Conservation (phyloP, 2,888 invertebrate species). For the Ashinkailepas kermadecensis region DNA sequence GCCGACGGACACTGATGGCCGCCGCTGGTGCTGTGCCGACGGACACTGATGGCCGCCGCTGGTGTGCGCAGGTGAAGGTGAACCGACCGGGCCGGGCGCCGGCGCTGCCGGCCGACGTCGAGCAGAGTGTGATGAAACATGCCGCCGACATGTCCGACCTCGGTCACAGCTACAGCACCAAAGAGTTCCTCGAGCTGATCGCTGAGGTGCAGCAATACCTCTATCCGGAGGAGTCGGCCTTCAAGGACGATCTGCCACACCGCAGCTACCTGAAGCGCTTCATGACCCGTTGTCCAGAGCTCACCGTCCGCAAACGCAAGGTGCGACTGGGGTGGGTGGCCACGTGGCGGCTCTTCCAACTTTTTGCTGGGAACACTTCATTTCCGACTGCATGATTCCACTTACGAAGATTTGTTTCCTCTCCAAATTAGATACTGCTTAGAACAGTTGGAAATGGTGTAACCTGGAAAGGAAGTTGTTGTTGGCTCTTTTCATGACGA, state of each 20-base stretch:
- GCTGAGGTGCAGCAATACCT: conserved; percentile 22
- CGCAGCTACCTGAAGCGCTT: conserved; percentile 23
- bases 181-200: conserved; percentile 21
- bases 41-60: too few relatives aligned
- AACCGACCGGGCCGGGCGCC: conserved; percentile 19
- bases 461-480: too few relatives aligned
- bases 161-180: conserved; percentile 19
- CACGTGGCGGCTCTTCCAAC: too few relatives aligned
- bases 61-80: background rate
- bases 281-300: conserved; percentile 20
- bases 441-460: too few relatives aligned
- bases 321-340: background rate
- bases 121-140: conserved; percentile 22
- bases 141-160: conserved; percentile 23
- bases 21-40: too few relatives aligned
- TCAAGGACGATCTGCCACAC: conserved; percentile 22
- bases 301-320: conserved; percentile 17
- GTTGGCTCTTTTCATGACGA: too few relatives aligned
- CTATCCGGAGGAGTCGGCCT: conserved; percentile 22
- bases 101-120: conserved; percentile 17
- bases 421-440: too few relatives aligned
- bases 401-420: too few relatives aligned
- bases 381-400: too few relatives aligned
- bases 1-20: too few relatives aligned
- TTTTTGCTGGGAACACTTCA: too few relatives aligned